Base-by-base conservation (phyloP, 2,797 vertebrate genomes). In the Oceanodroma leucorhoa region DNA sequence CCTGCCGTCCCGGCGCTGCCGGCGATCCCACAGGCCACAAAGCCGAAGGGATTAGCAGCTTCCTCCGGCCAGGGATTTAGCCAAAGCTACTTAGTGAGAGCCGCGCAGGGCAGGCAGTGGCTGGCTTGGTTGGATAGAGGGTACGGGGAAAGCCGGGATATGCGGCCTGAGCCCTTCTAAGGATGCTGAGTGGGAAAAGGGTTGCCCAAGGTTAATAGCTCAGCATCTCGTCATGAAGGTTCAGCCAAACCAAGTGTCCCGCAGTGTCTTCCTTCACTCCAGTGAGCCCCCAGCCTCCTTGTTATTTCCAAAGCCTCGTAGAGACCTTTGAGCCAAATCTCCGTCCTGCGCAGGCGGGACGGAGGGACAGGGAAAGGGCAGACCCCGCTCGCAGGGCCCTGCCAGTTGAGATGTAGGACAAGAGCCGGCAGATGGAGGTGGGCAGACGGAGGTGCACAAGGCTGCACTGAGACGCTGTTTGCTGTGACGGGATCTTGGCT, bases 381-480 rank as follows among this genome's bases (percentile, higher is more conserved):
- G 78, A 41, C 0, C 12, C n/a, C 0, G 3, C 64, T 83, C 1
- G 0, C 65, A 30, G 62, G 46, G 67, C 0, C 0, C 89, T 92
- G 85, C 66, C 40, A 17, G 46, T 40, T 0, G 1, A 21, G 78
- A 66, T 83, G 84, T 65, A 57, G 93, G 91, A 81, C 76, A 57
- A 5, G 93, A 93, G 83, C 46, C 2, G 57, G 95, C 89, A 94
- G 93, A 94, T 94, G 93, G 95, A 85, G 69, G 45, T 3, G 0
- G 91, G 79, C 94, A 95, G 84, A 48, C 8, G 24, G 90, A 58
- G 73, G 43, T 85, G 48, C 0, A 1, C 1, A 26, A 78, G 83
- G 61, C 43, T 78, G 72, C 7, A 3, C 36, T 0, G 1, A 67
- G 85, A 22, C 0, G 1, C 69, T 62, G 19, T 32, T 46, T 54